Conservation (phyloP, 2,113 vertebrate genomes). For the Callorhinus ursinus region DNA sequence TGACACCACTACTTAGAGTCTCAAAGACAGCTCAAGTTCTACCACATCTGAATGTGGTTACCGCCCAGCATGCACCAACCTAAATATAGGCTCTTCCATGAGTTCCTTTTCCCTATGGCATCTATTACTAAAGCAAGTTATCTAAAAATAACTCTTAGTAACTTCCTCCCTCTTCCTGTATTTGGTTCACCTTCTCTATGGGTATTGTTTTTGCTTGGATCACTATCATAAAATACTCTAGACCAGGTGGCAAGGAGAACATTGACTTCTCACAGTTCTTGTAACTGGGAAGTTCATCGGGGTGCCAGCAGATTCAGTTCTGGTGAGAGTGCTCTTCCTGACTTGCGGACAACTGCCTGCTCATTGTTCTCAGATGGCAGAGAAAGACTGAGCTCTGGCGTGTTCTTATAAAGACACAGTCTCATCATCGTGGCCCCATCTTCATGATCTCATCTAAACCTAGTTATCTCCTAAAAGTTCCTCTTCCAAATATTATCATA, state of each 20-base stretch:
- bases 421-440: fast-evolving
- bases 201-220: not conserved
- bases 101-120: not conserved
- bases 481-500: not conserved
- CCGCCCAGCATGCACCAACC: fast-evolving
- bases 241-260: not conserved
- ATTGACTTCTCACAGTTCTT: not conserved
- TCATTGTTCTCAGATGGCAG: not conserved
- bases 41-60: not conserved
- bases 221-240: not conserved
- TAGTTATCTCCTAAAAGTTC: not conserved
- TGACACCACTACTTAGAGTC: not conserved
- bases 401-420: not conserved
- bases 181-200: not conserved
- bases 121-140: not conserved
- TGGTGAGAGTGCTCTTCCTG: not conserved
- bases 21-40: not conserved
- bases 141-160: not conserved
- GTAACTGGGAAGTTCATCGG: not conserved
- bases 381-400: not conserved
- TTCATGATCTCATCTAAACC: not conserved
- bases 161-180: not conserved
- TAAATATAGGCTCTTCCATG: not conserved
- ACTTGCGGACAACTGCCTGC: not conserved
- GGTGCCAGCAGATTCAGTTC: not conserved